phyloP scores from a whole-genome alignment of 2,113 vertebrate genomes.

The Orycteropus afer region DNA sequence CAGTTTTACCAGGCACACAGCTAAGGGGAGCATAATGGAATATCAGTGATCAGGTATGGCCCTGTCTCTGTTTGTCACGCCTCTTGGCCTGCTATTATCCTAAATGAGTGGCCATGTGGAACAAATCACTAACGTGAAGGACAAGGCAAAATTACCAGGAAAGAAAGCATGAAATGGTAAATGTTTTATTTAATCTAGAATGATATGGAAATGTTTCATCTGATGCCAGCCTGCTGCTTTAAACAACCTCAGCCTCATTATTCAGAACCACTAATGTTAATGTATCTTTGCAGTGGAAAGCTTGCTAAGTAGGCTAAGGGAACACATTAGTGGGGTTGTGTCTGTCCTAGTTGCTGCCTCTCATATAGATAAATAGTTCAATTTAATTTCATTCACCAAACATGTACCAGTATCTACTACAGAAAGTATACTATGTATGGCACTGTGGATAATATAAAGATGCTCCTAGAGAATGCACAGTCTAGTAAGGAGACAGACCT shows the following conservation, averaged over 20 bases:
- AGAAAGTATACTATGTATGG: not conserved
- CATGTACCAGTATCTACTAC: not conserved
- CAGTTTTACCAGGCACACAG: conserved; percentile 51
- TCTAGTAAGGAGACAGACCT: not conserved
- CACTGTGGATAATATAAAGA: not conserved
- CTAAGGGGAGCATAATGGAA: conserved; percentile 43
- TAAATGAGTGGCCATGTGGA: conserved; percentile 70
- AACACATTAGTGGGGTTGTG: not conserved
- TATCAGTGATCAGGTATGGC: conserved; percentile 63
- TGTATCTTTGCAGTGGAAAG: conserved; percentile 48
- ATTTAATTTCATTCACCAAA: conserved; percentile 60
- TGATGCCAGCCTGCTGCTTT: conserved; percentile 72
- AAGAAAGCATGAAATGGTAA: conserved; percentile 76
- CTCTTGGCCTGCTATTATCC: conserved; percentile 70
- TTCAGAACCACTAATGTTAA: conserved; percentile 64
- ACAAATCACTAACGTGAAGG: conserved; percentile 67
- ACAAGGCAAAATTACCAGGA: conserved; percentile 67
- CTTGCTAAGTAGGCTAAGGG: conserved; percentile 53
- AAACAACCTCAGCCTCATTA: conserved; percentile 71
- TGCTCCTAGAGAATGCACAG: not conserved
- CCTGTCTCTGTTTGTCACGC: not conserved
- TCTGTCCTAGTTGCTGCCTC: not conserved
- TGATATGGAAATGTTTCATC: conserved; percentile 72
- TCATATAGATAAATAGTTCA: conserved; percentile 46
- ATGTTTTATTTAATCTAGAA: conserved; percentile 79